phyloP scores from a whole-genome alignment of 2,113 vertebrate species.

The Nerophis ophidion region DNA sequence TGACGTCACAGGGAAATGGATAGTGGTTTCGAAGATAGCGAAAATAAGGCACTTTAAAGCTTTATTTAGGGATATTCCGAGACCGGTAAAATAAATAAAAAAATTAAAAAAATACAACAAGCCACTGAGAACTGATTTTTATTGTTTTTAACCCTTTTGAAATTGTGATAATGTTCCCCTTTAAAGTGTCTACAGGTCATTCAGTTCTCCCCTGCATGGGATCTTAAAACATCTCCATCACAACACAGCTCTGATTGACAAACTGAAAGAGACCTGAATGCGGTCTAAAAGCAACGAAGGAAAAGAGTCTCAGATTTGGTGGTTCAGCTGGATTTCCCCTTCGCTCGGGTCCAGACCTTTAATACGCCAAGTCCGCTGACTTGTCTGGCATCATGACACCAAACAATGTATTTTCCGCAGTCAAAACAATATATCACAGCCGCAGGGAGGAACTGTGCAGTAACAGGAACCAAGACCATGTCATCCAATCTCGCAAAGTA shows the following conservation, averaged over 20 bases:
- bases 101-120: too few relatives aligned
- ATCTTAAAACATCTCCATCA: constrained; percentile 16
- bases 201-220: constrained; percentile 30
- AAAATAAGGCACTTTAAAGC: too few relatives aligned
- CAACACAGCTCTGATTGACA: constrained; percentile 14
- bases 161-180: too few relatives aligned
- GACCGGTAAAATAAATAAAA: too few relatives aligned
- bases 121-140: too few relatives aligned
- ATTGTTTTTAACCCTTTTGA: too few relatives aligned
- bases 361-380: neutral
- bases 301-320: constrained; percentile 20
- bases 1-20: too few relatives aligned
- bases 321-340: constrained; percentile 26
- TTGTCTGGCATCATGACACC: neutral
- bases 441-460: neutral
- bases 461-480: neutral
- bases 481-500: neutral
- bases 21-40: too few relatives aligned
- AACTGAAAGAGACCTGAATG: neutral
- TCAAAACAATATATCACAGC: neutral
- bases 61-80: too few relatives aligned
- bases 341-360: neutral
- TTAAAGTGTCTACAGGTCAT: constrained; percentile 18
- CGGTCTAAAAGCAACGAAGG: constrained; percentile 5
- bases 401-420: neutral